phyloP scores from a whole-genome alignment of 2,797 vertebrate genomes.

The Sphenopsis melanotis region DNA sequence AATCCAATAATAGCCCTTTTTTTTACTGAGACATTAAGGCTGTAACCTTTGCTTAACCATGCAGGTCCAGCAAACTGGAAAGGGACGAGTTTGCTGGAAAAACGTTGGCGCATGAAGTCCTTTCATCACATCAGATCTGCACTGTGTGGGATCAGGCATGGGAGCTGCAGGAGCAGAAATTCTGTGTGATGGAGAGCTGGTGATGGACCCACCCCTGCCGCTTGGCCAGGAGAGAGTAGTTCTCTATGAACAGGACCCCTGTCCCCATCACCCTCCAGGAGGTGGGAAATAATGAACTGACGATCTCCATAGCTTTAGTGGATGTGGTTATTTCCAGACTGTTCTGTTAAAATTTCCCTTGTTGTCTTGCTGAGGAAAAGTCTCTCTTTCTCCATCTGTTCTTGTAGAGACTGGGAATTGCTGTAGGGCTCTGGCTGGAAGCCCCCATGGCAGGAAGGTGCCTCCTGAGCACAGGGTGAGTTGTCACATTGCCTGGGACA shows the following conservation, averaged over 20 bases:
- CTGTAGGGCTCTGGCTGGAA: not conserved
- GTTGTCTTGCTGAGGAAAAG: not conserved
- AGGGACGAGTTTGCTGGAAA: not conserved
- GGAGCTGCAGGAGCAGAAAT: not conserved
- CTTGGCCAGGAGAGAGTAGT: not conserved
- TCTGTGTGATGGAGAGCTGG: not conserved
- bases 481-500: not conserved
- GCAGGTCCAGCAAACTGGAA: not conserved
- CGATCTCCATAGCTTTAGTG: not conserved
- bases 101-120: fast-evolving
- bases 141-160: too few relatives aligned
- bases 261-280: not conserved
- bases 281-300: not conserved
- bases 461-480: not conserved
- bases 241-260: not conserved
- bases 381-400: not conserved
- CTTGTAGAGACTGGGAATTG: not conserved
- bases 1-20: not conserved
- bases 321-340: not conserved
- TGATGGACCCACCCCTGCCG: not conserved
- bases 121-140: not conserved
- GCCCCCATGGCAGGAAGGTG: fast-evolving
- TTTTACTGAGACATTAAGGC: not conserved
- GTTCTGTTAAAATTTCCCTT: not conserved
- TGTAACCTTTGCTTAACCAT: not conserved